Evolutionary conservation across 2,888 invertebrate genomes (phyloP).

Genomic region (Ischnus inquisitorius): DNA sequence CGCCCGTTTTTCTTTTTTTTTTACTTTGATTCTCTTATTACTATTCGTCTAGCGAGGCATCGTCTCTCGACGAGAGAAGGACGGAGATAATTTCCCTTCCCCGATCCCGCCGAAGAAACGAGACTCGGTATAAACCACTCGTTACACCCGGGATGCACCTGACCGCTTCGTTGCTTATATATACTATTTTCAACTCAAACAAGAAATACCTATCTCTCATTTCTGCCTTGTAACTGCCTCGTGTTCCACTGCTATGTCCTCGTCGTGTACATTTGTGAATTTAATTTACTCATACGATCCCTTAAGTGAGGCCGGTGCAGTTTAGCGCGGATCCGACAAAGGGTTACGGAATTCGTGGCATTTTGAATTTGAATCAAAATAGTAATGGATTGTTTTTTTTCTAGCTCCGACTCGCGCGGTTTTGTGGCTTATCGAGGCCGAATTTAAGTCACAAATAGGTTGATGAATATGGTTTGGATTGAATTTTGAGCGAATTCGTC

Average conservation of each 20-base stretch:
- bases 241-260: constrained; percentile 9
- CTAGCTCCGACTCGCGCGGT: too few species aligned
- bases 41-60: constrained; percentile 54
- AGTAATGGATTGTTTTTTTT: too few species aligned
- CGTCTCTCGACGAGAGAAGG: constrained; percentile 1
- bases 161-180: constrained; percentile 24
- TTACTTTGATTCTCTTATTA: constrained; percentile 54
- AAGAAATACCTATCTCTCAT: constrained; percentile 42
- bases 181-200: background rate
- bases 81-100: too few species aligned
- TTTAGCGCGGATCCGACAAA: too few species aligned
- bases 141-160: constrained; percentile 58
- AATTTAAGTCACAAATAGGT: too few species aligned
- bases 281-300: background rate
- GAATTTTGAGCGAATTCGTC: too few species aligned
- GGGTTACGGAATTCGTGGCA: too few species aligned
- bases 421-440: too few species aligned
- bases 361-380: too few species aligned
- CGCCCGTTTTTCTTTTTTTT: constrained; percentile 5
- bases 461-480: too few species aligned
- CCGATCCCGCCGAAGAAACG: background rate
- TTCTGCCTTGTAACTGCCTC: background rate
- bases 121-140: constrained; percentile 53
- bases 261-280: background rate
- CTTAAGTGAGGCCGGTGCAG: too few species aligned